Evolutionary conservation across 2,797 vertebrate genomes (phyloP), one percentile per base, ranked within the genome.

Genomic region (Phalloptychus januarius): DNA sequence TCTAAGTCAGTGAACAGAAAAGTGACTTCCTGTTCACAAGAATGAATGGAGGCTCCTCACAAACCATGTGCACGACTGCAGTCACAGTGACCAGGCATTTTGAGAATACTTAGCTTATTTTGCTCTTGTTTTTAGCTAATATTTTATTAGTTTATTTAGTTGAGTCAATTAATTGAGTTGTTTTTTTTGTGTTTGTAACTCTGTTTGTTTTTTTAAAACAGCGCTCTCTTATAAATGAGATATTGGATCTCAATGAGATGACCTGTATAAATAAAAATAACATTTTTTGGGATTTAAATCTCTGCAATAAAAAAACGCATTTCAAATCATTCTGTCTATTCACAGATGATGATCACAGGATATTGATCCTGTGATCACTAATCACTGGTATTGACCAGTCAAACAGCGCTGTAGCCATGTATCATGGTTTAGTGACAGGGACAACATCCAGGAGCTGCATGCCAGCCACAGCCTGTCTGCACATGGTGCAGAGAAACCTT

Each of bases 21-120:
- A 63, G 28, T 16, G 80, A 67, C 33, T 13, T 11, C 10, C 23
- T 16, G 12, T 46, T 76, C n/a, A 67, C 45, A 28, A 16, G 2
- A 72, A 69, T 70, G 38, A 75, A 79, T 31, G 48, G 36, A 74
- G 23, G 46, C 78, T 63, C 44, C 46, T 16, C 50, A 79, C 71
- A 48, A 38, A 67, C 18, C 6, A 50, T n/a, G 20, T 38, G 42
- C 23, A 72, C 2, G 42, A 46, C 76, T 48, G 44, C 54, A 65
- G 25, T 67, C 45, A 12, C 11, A n/a, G 36, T 42, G 12, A 69
- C 25, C 11, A 40, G 25, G 40, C 11, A n/a, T n/a, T 69, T 12
- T 42, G 38, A 69, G 4, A 42, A 10, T 5, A 23, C 38, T 42
- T 23, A 12, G 20, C 18, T 23, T 20, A 36, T 23, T 23, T 11